phyloP scores from a whole-genome alignment of 2,888 invertebrate species.

The Callyntrura guangdongensis region DNA sequence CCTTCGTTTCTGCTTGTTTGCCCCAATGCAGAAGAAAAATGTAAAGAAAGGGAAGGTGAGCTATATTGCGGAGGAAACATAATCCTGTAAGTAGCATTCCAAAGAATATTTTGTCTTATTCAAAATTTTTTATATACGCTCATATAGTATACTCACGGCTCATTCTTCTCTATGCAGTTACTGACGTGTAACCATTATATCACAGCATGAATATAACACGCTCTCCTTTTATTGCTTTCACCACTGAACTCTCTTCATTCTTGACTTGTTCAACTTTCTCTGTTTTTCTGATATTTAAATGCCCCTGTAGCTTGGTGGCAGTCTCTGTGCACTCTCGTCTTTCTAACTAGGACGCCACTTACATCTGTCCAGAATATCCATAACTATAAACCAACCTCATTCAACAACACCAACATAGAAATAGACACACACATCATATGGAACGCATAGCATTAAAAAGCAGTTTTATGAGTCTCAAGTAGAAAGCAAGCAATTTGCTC shows the following conservation, averaged over 20 bases:
- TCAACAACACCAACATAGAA: background rate
- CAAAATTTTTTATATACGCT: background rate
- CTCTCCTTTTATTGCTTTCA: constrained; percentile 38
- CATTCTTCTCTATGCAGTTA: background rate
- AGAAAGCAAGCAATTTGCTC: constrained; percentile 9
- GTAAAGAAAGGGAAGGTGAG: background rate
- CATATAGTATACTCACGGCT: background rate
- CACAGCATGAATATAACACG: constrained; percentile 43
- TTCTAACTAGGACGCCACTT: constrained; percentile 36
- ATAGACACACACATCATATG: background rate
- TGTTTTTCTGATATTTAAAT: constrained; percentile 3
- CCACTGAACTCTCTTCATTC: constrained; percentile 1
- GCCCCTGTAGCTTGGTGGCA: background rate
- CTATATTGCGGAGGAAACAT: background rate
- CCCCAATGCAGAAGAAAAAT: background rate
- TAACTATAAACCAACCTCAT: constrained; percentile 25
- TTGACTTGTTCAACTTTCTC: background rate
- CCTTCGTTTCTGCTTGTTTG: background rate
- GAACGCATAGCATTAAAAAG: background rate
- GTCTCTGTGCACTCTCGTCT: constrained; percentile 9
- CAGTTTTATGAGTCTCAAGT: background rate
- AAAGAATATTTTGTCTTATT: background rate
- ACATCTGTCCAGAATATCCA: constrained; percentile 33
- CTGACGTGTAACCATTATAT: constrained; percentile 24
- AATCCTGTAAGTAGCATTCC: constrained; percentile 1